Conservation (phyloP, 2,888 invertebrate genomes). For the Nemurella pictetii region DNA sequence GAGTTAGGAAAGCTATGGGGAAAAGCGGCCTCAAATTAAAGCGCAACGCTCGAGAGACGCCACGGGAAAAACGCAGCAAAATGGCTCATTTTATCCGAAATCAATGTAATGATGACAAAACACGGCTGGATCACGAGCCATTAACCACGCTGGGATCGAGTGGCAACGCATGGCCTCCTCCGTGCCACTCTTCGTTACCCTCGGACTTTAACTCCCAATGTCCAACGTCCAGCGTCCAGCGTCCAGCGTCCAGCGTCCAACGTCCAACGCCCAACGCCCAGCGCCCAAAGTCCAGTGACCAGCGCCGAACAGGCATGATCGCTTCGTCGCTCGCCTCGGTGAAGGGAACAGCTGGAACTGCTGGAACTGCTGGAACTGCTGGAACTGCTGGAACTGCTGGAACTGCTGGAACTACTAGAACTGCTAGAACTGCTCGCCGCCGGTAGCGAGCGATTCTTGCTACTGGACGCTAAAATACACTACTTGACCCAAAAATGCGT, state of each 20-base stretch:
- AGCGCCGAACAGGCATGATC: not conserved
- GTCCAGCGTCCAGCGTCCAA: not conserved
- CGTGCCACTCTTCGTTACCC: not conserved
- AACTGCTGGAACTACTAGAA: no score
- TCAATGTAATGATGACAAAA: not conserved
- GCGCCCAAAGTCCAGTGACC: not conserved
- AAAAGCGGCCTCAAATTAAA: not conserved
- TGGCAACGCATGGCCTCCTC: not conserved
- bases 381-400: no score
- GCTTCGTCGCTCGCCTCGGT: not conserved
- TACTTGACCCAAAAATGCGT: no score
- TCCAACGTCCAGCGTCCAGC: not conserved
- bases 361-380: no score
- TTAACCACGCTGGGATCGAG: not conserved
- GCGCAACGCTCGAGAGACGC: not conserved
- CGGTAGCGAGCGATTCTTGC: no score
- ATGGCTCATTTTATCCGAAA: not conserved
- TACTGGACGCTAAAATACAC: no score
- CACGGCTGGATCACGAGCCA: not conserved
- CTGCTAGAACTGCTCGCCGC: no score
- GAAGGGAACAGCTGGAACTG: not conserved
- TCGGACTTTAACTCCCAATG: not conserved
- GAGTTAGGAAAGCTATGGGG: not conserved
- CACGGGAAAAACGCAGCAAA: not conserved
- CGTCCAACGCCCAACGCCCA: no score